phyloP scores from a whole-genome alignment of 2,113 vertebrate genomes.

The Cheilinus undulatus region DNA sequence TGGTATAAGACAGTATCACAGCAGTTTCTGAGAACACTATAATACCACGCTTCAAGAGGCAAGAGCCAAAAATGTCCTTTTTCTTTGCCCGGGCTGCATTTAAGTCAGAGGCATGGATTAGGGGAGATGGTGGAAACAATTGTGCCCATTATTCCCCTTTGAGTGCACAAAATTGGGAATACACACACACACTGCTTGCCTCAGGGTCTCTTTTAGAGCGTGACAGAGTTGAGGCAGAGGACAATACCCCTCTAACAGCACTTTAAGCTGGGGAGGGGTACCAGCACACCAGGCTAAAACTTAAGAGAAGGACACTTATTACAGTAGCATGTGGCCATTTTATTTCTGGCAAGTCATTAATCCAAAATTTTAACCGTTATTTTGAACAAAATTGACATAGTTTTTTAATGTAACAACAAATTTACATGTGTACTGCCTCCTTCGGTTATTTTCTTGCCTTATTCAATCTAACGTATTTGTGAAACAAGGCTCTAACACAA shows the following conservation, averaged over 20 bases:
- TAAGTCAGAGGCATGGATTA: slow-evolving; percentile 43
- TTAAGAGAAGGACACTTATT: slow-evolving; percentile 14
- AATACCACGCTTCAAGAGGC: slow-evolving; percentile 1
- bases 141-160: slow-evolving; percentile 66
- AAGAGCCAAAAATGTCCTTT: slow-evolving; percentile 22
- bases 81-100: slow-evolving; percentile 23
- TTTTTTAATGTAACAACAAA: neutral
- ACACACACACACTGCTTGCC: slow-evolving; percentile 22
- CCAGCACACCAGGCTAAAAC: slow-evolving; percentile 8
- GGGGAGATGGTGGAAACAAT: slow-evolving; percentile 56
- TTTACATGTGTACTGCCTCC: neutral
- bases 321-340: neutral
- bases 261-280: slow-evolving; percentile 11
- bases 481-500: neutral
- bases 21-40: neutral
- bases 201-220: slow-evolving; percentile 45
- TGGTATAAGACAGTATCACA: neutral
- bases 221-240: slow-evolving; percentile 44
- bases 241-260: slow-evolving; percentile 43
- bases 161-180: slow-evolving; percentile 24
- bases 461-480: neutral
- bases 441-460: neutral
- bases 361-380: neutral
- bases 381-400: neutral
- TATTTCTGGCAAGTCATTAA: neutral